Base-by-base conservation (phyloP, 2,797 vertebrate species). In the Gadopsis bispinosus region DNA sequence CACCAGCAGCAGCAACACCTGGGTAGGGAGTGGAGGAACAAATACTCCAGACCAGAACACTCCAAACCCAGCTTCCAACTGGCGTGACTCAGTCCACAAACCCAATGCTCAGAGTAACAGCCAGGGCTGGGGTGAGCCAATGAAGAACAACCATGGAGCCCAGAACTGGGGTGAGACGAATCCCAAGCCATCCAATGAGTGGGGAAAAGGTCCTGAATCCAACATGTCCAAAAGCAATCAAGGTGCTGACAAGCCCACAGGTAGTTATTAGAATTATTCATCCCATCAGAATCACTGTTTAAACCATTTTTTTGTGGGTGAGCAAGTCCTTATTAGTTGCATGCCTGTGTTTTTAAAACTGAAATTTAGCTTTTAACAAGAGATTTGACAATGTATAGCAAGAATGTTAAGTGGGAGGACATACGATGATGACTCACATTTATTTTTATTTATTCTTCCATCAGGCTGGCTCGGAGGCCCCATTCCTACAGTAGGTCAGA, bases 391-490 rank as follows among this genome's bases (percentile, higher is more conserved):
- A 29, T 63, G 11, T 66, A 62, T 35, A 20, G 35, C 37, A 58
- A 51, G 5, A 41, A 19, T 12, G 56, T 63, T 53, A 8, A 39
- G 70, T 72, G 4, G 16, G 45, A 33, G 51, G 20, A 47, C 12
- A 41, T 37, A 26, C 22, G 48, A 37, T 17, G 26, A 75, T 51
- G 16, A 51, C 19, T 82, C 19, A 53, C 39, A 66, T 54, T 78
- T 22, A 33, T 48, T 70, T 8, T 8, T 56, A 7, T 79, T 66
- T 29, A 1, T 56, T 61, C n/a, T 45, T 50, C 19, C 13, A 2
- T n/a, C 65, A 94, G 97, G 97, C 74, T 99, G 98, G 98, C 85
- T 95, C 3, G 97, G 97, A 16, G 98, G 97, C 9, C 97, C 98
- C 0, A 95, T 97, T 31, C 96, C 97, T 1, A 88, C 96, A 13